phyloP scores from a whole-genome alignment of 2,113 vertebrate species.

The Syngnathoides biaculeatus region DNA sequence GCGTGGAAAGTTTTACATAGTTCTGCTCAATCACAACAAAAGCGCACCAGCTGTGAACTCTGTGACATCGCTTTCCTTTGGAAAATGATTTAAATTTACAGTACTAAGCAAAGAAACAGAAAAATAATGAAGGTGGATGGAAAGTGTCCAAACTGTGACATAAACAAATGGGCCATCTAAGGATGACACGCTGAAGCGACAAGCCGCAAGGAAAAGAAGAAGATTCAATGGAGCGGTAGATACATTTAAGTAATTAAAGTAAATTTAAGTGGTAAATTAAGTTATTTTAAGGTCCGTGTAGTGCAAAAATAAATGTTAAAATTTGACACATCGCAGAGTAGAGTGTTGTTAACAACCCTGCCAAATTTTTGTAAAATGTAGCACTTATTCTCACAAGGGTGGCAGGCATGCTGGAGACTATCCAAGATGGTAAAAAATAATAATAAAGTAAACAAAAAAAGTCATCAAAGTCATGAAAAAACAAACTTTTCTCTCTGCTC shows the following conservation, averaged over 20 bases:
- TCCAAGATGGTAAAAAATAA: too few species aligned
- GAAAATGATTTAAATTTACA: conserved; percentile 1
- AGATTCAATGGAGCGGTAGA: not conserved
- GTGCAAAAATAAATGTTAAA: not conserved
- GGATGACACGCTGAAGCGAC: too few species aligned
- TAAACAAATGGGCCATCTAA: not conserved
- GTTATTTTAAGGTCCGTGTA: not conserved
- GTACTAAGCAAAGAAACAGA: conserved; percentile 14
- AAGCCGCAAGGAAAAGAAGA: too few species aligned
- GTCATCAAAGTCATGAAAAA: too few species aligned
- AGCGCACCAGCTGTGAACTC: conserved; percentile 55
- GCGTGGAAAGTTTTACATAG: conserved; percentile 35
- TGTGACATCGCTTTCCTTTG: conserved; percentile 44
- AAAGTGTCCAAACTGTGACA: not conserved
- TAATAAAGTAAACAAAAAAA: too few species aligned
- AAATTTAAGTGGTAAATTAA: too few species aligned
- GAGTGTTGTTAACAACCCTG: too few species aligned
- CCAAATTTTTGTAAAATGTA: too few species aligned
- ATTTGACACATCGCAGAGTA: too few species aligned
- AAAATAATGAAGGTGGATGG: conserved; percentile 10
- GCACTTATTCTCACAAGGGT: too few species aligned
- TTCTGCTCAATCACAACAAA: conserved; percentile 19
- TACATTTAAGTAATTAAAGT: not conserved
- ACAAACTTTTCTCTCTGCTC: too few species aligned
- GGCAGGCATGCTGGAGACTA: too few species aligned